Percentiles rank a stretch among this genome's conserved stretches.
These are phyloP conservation scores for Epinephelus moara DNA, from an alignment of 2,113 vertebrate genomes.

Conservation along the genomic window DNA sequence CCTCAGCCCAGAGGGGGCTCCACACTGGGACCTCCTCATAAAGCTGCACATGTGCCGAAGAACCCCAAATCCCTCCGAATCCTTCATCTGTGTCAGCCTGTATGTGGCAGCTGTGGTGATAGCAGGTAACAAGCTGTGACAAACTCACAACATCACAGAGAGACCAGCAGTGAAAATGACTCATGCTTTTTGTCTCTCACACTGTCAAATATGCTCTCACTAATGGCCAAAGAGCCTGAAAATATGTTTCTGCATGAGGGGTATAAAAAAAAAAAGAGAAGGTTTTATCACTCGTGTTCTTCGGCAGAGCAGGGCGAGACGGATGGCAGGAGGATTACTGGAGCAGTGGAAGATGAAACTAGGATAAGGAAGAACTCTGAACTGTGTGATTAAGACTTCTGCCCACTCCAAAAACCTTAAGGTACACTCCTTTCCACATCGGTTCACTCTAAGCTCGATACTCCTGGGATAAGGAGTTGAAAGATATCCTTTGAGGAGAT, in stretches of 20 bases:
- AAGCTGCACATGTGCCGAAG: slow-evolving; percentile 73
- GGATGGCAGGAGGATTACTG: slow-evolving; percentile 51
- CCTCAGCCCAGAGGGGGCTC: slow-evolving; percentile 67
- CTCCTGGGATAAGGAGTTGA: slow-evolving; percentile 55
- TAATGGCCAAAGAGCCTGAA: slow-evolving; percentile 41
- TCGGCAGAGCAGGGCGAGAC: slow-evolving; percentile 21
- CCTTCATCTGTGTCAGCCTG: slow-evolving; percentile 37
- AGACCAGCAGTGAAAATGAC: slow-evolving; percentile 42
- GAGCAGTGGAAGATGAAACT: slow-evolving; percentile 53
- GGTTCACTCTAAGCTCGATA: slow-evolving; percentile 33
- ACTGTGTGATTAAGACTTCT: slow-evolving; percentile 34
- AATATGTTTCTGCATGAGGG: slow-evolving; percentile 39
- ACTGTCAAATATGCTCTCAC: slow-evolving; percentile 39
- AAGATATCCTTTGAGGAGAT: slow-evolving; percentile 64
- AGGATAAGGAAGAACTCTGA: slow-evolving; percentile 46
- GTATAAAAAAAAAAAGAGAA: slow-evolving; percentile 49
- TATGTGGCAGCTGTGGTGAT: slow-evolving; percentile 32
- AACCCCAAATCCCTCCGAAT: slow-evolving; percentile 54
- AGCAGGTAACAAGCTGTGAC: slow-evolving; percentile 68
- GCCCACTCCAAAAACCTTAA: slow-evolving; percentile 32
- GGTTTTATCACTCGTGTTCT: slow-evolving; percentile 42
- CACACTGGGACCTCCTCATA: slow-evolving; percentile 66
- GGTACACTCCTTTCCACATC: slow-evolving; percentile 44
- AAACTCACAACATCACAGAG: slow-evolving; percentile 55
- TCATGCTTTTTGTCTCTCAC: slow-evolving; percentile 63